Percentiles rank a stretch among this genome's conserved stretches.
These are phyloP conservation scores for Cotesia vestalis DNA, from an alignment of 1,140 invertebrate species.

Conservation along the genomic window DNA sequence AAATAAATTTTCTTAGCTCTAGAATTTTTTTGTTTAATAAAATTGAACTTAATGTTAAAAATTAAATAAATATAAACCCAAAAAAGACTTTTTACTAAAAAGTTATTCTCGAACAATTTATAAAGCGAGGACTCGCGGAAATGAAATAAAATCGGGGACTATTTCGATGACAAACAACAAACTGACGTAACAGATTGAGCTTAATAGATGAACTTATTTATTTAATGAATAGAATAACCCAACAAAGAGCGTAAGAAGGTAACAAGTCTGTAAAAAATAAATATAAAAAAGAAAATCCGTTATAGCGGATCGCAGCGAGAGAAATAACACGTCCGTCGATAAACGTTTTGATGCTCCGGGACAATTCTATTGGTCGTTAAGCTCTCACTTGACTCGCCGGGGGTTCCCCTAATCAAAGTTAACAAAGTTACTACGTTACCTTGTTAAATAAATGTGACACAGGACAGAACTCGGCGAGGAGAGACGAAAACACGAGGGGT, in stretches of 20 bases:
- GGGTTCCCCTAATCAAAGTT: conserved; percentile 55
- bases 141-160: no score
- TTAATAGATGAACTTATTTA: conserved; percentile 19
- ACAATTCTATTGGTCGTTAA: conserved; percentile 60
- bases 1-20: no score
- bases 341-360: conserved; percentile 46
- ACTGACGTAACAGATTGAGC: not conserved
- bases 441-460: conserved; percentile 60
- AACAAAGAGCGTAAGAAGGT: not conserved
- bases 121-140: no score
- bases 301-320: conserved; percentile 31
- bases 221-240: not conserved
- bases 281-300: conserved; percentile 37
- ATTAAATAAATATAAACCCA: no score
- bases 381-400: conserved; percentile 45
- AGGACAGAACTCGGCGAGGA: not conserved
- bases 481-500: conserved; percentile 43
- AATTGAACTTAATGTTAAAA: no score
- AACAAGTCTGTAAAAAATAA: not conserved
- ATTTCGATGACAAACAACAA: no score
- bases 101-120: no score
- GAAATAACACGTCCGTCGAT: conserved; percentile 35
- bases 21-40: no score
- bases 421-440: conserved; percentile 59
- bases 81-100: no score